Percentiles rank a stretch among this genome's conserved stretches.
Evolutionary conservation across 1,140 invertebrate genomes (phyloP).

Genomic region (Adelges cooleyi): DNA sequence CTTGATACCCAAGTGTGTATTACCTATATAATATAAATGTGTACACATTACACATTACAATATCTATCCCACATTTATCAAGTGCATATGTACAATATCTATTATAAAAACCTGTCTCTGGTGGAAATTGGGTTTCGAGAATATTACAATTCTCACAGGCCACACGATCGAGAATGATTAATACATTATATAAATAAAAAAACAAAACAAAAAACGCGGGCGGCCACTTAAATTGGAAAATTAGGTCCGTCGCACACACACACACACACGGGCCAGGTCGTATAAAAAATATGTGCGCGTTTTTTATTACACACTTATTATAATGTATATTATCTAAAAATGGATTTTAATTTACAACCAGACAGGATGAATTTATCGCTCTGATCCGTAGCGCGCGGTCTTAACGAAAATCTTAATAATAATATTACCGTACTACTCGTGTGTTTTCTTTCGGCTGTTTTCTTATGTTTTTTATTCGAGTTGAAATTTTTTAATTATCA

Average conservation of each 20-base stretch:
- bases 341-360: conserved; percentile 25
- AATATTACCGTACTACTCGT: background rate
- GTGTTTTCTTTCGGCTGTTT: background rate
- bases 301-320: too few species aligned
- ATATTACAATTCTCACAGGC: too few species aligned
- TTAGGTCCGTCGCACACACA: background rate
- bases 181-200: background rate
- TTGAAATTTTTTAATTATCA: conserved; percentile 23
- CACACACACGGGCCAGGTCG: background rate
- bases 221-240: conserved; percentile 22
- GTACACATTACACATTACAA: too few species aligned
- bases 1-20: background rate
- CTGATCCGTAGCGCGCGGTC: background rate
- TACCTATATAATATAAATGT: too few species aligned
- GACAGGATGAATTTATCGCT: conserved; percentile 26
- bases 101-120: background rate
- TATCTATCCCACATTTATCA: conserved; percentile 26
- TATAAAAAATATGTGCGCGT: too few species aligned
- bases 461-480: conserved; percentile 2
- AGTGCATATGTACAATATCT: background rate
- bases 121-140: background rate
- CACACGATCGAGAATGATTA: too few species aligned
- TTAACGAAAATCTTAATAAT: conserved; percentile 22
- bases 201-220: conserved; percentile 17
- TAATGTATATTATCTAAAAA: too few species aligned